Conservation (phyloP, 1,140 invertebrate species). For the Drosophila kikkawai region DNA sequence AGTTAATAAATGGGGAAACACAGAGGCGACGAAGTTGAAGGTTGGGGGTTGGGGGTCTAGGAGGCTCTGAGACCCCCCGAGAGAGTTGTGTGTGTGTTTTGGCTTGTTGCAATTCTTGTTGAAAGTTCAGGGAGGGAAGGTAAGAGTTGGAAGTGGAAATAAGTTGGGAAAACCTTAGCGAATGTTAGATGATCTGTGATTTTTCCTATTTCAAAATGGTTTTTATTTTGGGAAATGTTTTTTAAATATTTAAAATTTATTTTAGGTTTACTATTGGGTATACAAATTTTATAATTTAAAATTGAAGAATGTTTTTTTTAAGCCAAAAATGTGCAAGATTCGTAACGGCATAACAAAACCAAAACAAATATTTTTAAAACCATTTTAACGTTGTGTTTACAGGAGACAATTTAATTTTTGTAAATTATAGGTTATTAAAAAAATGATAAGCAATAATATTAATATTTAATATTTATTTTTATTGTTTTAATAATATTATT, state of each 20-base stretch:
- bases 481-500: too few species aligned
- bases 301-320: neutral
- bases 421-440: neutral
- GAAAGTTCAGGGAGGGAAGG: neutral
- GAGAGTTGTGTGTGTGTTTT: slow-evolving; percentile 15
- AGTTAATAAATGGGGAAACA: slow-evolving; percentile 76
- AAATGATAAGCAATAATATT: neutral
- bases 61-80: slow-evolving; percentile 12
- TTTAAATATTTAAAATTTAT: accelerated
- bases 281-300: neutral
- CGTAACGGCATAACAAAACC: neutral
- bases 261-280: neutral
- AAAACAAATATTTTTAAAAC: too few species aligned
- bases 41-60: neutral
- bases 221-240: neutral
- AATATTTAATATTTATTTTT: too few species aligned
- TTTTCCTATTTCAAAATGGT: neutral
- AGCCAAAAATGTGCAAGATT: neutral
- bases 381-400: neutral
- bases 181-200: neutral
- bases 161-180: neutral
- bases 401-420: neutral
- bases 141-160: neutral
- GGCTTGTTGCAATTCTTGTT: slow-evolving; percentile 22
- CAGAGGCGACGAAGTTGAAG: slow-evolving; percentile 1